phyloP scores from a whole-genome alignment of 1,140 invertebrate genomes.

The Cecropterus lyciades region DNA sequence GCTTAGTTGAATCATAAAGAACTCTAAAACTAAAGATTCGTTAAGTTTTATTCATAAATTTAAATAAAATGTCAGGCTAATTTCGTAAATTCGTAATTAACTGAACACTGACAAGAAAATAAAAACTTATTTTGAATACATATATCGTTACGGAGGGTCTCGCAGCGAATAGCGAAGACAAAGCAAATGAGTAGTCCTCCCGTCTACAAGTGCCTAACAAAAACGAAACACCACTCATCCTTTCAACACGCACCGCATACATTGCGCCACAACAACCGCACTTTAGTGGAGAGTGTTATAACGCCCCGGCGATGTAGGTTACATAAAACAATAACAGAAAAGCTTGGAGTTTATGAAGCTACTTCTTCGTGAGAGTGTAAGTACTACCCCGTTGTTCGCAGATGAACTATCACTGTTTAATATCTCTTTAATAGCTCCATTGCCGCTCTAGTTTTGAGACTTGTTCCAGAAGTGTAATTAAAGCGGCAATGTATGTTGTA shows the following conservation, averaged over 20 bases:
- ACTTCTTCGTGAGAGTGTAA: conserved; percentile 21
- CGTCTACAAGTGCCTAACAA: conserved; percentile 26
- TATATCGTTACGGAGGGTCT: conserved; percentile 7
- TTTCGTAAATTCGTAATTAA: neutral
- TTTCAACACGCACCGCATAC: conserved; percentile 28
- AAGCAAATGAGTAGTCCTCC: conserved; percentile 22
- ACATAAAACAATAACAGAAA: conserved; percentile 35
- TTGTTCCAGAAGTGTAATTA: neutral
- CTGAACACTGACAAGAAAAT: conserved; percentile 7
- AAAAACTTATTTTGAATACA: conserved; percentile 14
- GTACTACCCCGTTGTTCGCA: conserved; percentile 1
- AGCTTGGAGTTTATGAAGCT: conserved; percentile 26
- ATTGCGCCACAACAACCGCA: conserved; percentile 27
- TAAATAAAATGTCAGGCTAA: too few relatives aligned
- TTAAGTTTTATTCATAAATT: too few relatives aligned
- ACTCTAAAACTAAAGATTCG: too few relatives aligned
- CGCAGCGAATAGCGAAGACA: conserved; percentile 17
- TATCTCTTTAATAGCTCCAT: conserved; percentile 19
- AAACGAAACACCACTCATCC: conserved; percentile 21
- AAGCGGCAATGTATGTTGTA: conserved; percentile 16
- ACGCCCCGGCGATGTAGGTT: conserved; percentile 27
- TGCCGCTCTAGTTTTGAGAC: neutral
- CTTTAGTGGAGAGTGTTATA: conserved; percentile 19
- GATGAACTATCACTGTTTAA: conserved; percentile 1
- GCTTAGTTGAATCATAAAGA: too few relatives aligned